Conservation (phyloP, 2,888 invertebrate species). For the Phragmatobia fuliginosa region DNA sequence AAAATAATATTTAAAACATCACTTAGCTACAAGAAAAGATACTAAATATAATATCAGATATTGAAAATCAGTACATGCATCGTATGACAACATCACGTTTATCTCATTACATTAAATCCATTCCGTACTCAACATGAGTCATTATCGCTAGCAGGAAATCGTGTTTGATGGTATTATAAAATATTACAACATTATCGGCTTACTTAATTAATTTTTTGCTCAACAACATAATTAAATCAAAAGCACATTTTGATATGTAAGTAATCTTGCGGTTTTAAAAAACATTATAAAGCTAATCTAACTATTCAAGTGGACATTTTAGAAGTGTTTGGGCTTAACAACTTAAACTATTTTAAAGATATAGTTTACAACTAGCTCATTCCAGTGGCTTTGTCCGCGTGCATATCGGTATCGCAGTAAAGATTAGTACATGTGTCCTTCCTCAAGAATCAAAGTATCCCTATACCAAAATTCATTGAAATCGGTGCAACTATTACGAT, state of each 20-base stretch:
- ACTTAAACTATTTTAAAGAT: no score
- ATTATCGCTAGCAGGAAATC: constrained; percentile 47
- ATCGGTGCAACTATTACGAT: no score
- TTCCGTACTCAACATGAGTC: constrained; percentile 39
- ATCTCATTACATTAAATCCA: constrained; percentile 22
- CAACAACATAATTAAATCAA: constrained; percentile 17
- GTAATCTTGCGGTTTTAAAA: no score
- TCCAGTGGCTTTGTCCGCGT: no score
- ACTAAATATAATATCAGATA: not conserved
- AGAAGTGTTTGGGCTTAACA: no score
- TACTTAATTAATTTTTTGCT: constrained; percentile 36
- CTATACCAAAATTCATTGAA: no score
- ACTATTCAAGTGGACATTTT: no score
- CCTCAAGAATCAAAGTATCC: no score
- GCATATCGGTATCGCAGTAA: no score
- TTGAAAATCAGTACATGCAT: not conserved
- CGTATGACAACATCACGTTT: constrained; percentile 2
- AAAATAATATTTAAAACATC: not conserved
- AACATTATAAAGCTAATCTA: not conserved
- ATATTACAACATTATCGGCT: constrained; percentile 38
- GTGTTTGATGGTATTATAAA: constrained; percentile 40
- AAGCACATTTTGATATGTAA: not conserved
- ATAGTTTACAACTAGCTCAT: no score
- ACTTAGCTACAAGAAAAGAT: not conserved
- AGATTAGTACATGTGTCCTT: no score